phyloP scores from a whole-genome alignment of 2,797 vertebrate species.

The Yasuhikotakia modesta region DNA sequence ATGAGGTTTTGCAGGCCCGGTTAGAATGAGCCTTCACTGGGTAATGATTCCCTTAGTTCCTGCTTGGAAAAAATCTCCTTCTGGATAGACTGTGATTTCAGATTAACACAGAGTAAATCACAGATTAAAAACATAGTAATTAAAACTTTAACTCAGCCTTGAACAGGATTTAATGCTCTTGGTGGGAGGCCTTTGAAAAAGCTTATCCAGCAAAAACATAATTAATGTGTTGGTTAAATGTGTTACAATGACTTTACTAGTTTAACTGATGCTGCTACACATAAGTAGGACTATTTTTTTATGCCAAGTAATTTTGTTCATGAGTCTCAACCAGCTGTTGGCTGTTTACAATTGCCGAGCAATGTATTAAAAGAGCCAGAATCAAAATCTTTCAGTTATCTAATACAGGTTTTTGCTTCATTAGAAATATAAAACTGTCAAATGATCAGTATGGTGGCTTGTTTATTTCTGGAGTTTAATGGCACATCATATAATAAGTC shows the following conservation, averaged over 20 bases:
- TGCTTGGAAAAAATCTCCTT: background rate
- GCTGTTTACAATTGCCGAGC: too few relatives aligned
- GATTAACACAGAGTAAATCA: constrained; percentile 30
- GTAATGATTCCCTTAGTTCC: background rate
- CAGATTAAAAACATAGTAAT: constrained; percentile 65
- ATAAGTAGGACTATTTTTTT: too few relatives aligned
- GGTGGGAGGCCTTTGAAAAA: background rate
- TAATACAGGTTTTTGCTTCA: too few relatives aligned
- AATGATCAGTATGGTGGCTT: background rate
- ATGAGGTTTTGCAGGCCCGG: constrained; percentile 61
- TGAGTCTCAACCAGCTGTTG: too few relatives aligned
- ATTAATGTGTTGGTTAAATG: background rate
- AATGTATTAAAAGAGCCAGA: too few relatives aligned
- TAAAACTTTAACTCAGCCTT: constrained; percentile 62
- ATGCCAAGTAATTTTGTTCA: too few relatives aligned
- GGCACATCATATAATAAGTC: too few relatives aligned
- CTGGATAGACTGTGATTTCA: constrained; percentile 41
- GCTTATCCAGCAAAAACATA: background rate
- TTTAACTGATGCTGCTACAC: background rate
- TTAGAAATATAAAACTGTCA: background rate
- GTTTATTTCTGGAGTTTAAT: too few relatives aligned
- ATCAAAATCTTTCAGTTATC: too few relatives aligned
- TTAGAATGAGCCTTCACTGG: constrained; percentile 10
- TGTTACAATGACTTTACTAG: background rate
- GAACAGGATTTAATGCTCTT: background rate